A percentile compares a stretch with the other conserved stretches of the same genome.
phyloP scores from a whole-genome alignment of 2,797 vertebrate species.

The Myotis daubentonii region DNA sequence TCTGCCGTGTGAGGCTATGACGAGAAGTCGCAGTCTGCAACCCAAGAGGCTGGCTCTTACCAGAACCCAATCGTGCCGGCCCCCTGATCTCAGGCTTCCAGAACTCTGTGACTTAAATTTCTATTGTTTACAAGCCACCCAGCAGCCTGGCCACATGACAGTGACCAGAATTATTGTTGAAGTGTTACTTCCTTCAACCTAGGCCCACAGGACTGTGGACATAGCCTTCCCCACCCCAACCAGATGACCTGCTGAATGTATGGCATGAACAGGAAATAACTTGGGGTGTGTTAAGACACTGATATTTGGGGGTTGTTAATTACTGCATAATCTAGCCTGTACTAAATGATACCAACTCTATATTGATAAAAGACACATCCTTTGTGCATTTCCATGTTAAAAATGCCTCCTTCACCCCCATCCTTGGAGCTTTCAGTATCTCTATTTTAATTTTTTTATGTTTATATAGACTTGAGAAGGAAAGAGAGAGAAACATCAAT shows the following conservation, averaged over 20 bases:
- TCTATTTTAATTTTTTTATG: neutral
- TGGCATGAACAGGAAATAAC: neutral
- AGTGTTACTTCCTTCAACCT: neutral
- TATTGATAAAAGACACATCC: neutral
- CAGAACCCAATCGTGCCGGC: neutral
- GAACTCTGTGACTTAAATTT: neutral
- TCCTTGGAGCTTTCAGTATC: neutral
- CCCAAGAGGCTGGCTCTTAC: neutral
- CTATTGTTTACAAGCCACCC: neutral
- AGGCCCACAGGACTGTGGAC: fast-evolving
- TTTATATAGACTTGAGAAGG: neutral
- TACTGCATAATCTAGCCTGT: neutral
- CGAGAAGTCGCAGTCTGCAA: neutral
- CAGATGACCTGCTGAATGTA: neutral
- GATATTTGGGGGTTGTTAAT: neutral
- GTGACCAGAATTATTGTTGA: neutral
- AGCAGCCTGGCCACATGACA: neutral
- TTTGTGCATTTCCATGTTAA: neutral
- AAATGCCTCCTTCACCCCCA: neutral
- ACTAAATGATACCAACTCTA: neutral
- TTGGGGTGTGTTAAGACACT: neutral
- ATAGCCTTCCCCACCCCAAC: fast-evolving
- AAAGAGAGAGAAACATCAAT: neutral
- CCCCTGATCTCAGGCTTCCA: neutral
- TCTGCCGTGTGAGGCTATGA: neutral